phyloP scores from a whole-genome alignment of 2,888 invertebrate species.

The Stenchaetothrips biformis region DNA sequence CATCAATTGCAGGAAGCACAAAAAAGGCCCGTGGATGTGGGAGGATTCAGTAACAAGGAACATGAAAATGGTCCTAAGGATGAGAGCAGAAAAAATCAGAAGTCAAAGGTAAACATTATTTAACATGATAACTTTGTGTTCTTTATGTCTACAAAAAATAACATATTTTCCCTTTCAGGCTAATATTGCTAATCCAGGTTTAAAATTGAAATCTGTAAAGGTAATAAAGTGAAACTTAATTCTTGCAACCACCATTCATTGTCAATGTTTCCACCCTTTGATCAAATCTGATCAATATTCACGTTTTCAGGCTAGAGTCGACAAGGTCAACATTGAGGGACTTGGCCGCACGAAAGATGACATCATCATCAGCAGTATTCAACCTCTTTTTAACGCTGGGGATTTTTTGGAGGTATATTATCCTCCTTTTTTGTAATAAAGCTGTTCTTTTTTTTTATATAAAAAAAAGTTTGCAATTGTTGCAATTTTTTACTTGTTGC shows the following conservation, averaged over 20 bases:
- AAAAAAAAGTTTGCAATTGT: no score
- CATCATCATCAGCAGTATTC: conserved; percentile 70
- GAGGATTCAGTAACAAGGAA: neutral
- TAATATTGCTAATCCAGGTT: neutral
- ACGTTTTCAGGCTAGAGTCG: conserved; percentile 67
- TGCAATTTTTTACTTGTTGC: neutral
- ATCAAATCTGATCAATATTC: neutral
- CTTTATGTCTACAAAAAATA: neutral
- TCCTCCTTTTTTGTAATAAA: conserved; percentile 36
- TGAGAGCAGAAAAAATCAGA: neutral
- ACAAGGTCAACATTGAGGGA: conserved; percentile 80
- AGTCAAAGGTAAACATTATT: neutral
- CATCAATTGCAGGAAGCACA: neutral
- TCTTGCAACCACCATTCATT: neutral
- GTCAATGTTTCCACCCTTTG: no score
- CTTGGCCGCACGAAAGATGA: conserved; percentile 83
- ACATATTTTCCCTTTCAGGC: conserved; percentile 10
- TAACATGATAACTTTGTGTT: neutral
- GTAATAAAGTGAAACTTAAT: neutral
- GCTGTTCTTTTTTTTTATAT: no score
- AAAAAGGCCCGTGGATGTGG: neutral
- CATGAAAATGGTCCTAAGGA: neutral
- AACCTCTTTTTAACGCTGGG: conserved; percentile 73
- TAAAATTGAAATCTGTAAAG: neutral
- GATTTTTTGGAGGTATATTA: conserved; percentile 82